Evolutionary conservation across 92 coral and sea anemone species (phyloP), one percentile per base, ranked within the genome.

Genomic region (Hydrozoanthus gracilis): DNA sequence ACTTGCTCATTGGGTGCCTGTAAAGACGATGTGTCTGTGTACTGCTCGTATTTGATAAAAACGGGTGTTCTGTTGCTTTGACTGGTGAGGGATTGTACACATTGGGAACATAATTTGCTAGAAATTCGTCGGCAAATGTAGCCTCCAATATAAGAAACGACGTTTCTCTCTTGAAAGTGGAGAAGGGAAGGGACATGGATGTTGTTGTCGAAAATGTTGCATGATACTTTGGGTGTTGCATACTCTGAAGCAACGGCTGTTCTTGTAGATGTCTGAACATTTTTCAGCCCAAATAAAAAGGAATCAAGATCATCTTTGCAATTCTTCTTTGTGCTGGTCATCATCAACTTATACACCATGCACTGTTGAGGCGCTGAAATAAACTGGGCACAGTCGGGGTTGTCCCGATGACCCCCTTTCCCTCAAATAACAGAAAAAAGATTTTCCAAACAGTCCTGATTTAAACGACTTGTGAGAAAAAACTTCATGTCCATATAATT

Each of bases 61-160:
- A 52, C 58, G 58, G 58, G 58, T 52, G 58, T 52, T 6, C 58
- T 52, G 58, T 52, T 52, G 58, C 58, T 52, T 52, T 52, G 58
- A 52, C 58, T 52, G 58, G 58, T 52, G 58, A 52, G 58, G 58
- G 58, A 52, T 52, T 52, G 58, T 52, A 11, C 58, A 52, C 58
- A 52, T 52, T 52, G 58, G 58, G 58, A 52, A 52, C 58, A 52
- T 52, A 52, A 52, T 52, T 52, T 52, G 58, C 58, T 52, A 52
- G 58, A 52, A 52, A 52, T 52, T 52, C 58, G 58, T 52, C 58
- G 58, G 58, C 58, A 52, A 44, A 83, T 83, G 56, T 83, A 69
- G 51, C 87, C 87, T 7, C 68, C 78, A 14, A 39, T 83, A 12
- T 83, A 83, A 12, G 64, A n/a, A 13, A 69, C 27, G 12, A 83